A percentile compares a stretch with the other conserved stretches of the same genome.
These are phyloP conservation scores for Lasiommata megera DNA, from an alignment of 2,888 invertebrate species.

Conservation along the genomic window DNA sequence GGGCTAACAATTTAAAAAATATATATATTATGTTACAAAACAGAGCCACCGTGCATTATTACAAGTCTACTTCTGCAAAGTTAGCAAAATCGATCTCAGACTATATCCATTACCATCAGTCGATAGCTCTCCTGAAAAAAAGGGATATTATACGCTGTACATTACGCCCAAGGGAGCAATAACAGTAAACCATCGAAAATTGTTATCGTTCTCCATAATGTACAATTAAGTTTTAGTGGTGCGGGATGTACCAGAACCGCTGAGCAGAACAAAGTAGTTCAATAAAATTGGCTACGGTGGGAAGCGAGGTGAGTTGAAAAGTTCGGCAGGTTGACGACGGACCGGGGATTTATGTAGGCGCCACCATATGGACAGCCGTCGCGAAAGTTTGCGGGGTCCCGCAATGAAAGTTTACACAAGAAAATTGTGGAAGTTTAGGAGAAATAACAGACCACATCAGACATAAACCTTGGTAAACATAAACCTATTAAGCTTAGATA, in stretches of 20 bases:
- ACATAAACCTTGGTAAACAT: too few species aligned
- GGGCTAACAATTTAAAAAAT: too few species aligned
- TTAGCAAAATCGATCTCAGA: conserved; percentile 36
- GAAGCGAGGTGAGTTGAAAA: conserved; percentile 56
- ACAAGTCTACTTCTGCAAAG: too few species aligned
- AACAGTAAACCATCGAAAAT: conserved; percentile 26
- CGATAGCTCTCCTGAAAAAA: background rate
- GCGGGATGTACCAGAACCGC: conserved; percentile 45
- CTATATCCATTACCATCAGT: background rate
- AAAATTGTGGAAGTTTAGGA: background rate
- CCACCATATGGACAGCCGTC: conserved; percentile 38
- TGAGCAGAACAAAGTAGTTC: conserved; percentile 64
- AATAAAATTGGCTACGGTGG: conserved; percentile 68
- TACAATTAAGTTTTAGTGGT: conserved; percentile 56
- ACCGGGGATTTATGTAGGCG: conserved; percentile 70
- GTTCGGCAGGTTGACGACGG: conserved; percentile 75
- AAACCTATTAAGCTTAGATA: too few species aligned
- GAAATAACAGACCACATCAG: too few species aligned
- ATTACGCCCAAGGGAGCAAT: conserved; percentile 16
- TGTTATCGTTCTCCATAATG: conserved; percentile 28
- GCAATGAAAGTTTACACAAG: conserved; percentile 23
- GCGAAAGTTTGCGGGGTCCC: conserved; percentile 10
- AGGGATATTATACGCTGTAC: background rate
- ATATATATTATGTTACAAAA: too few species aligned
- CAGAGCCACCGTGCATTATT: too few species aligned